phyloP scores from a whole-genome alignment of 1,140 invertebrate genomes.

The Atta texana region DNA sequence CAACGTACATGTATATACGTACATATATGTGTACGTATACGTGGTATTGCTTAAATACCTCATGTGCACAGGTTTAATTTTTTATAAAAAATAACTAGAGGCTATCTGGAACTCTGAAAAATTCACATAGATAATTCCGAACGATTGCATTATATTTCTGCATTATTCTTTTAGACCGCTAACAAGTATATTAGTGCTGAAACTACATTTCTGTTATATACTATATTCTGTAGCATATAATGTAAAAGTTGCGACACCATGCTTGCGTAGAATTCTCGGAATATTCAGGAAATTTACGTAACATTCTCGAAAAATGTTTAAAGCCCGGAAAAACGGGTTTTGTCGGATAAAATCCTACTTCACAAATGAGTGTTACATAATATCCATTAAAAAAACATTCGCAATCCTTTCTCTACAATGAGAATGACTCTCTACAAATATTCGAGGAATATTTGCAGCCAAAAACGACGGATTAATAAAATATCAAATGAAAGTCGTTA shows the following conservation, averaged over 20 bases:
- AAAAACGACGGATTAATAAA: constrained; percentile 7
- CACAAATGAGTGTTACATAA: constrained; percentile 52
- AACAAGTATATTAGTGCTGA: constrained; percentile 27
- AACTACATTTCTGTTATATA: not conserved
- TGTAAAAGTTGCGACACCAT: constrained; percentile 16
- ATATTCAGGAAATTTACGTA: constrained; percentile 37
- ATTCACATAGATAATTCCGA: not conserved
- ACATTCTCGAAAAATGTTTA: constrained; percentile 42
- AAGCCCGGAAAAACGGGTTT: constrained; percentile 15
- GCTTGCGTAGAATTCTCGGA: constrained; percentile 19
- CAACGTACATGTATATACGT: too few relatives aligned
- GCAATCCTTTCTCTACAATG: constrained; percentile 9
- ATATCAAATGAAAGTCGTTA: constrained; percentile 47
- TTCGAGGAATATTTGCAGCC: constrained; percentile 25
- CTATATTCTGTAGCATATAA: not conserved
- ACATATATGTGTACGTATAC: too few relatives aligned
- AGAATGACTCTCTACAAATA: not conserved
- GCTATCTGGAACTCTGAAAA: not conserved
- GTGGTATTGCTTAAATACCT: not conserved
- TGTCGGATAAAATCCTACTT: constrained; percentile 19
- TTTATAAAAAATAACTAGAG: not conserved
- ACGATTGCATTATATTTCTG: constrained; percentile 1
- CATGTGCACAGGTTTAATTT: not conserved
- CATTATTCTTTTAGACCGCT: not conserved
- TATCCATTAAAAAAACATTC: constrained; percentile 36